Percentiles rank a stretch among this genome's conserved stretches.
phyloP scores from a whole-genome alignment of 1,140 invertebrate genomes.

The Drosophila jambulina region DNA sequence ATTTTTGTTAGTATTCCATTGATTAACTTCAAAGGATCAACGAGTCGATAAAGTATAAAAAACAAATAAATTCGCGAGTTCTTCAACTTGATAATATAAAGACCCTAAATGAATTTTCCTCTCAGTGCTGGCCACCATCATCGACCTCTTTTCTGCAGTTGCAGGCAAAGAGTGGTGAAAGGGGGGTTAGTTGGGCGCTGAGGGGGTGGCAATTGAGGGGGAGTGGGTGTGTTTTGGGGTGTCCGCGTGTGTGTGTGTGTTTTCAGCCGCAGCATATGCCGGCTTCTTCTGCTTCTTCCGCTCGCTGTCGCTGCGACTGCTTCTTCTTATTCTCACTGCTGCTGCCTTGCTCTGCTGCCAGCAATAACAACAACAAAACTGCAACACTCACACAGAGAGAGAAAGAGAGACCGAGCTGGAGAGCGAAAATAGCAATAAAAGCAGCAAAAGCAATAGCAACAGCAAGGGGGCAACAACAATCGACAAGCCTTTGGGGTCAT shows the following conservation, averaged over 20 bases:
- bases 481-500: constrained; percentile 84
- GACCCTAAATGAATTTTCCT: no score
- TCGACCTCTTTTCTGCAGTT: constrained; percentile 81
- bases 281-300: constrained; percentile 70
- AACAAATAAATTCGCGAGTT: background rate
- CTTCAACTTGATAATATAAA: no score
- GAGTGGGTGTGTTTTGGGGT: constrained; percentile 20
- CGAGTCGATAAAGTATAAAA: background rate
- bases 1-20: background rate
- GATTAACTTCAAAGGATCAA: background rate
- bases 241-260: constrained; percentile 12
- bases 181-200: constrained; percentile 12
- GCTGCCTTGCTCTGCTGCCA: constrained; percentile 64
- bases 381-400: constrained; percentile 39
- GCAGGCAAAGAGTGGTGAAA: constrained; percentile 20
- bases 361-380: constrained; percentile 64
- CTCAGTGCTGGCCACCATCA: constrained; percentile 56
- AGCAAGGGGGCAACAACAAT: constrained; percentile 53
- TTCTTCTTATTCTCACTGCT: constrained; percentile 49
- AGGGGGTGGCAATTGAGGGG: constrained; percentile 15
- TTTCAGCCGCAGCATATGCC: constrained; percentile 75
- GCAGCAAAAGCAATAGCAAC: constrained; percentile 46
- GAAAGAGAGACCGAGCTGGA: constrained; percentile 37
- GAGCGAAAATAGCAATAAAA: constrained; percentile 74
- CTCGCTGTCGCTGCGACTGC: constrained; percentile 49